Evolutionary conservation across 2,888 invertebrate species (phyloP).

Genomic region (Drosophila bunnanda): DNA sequence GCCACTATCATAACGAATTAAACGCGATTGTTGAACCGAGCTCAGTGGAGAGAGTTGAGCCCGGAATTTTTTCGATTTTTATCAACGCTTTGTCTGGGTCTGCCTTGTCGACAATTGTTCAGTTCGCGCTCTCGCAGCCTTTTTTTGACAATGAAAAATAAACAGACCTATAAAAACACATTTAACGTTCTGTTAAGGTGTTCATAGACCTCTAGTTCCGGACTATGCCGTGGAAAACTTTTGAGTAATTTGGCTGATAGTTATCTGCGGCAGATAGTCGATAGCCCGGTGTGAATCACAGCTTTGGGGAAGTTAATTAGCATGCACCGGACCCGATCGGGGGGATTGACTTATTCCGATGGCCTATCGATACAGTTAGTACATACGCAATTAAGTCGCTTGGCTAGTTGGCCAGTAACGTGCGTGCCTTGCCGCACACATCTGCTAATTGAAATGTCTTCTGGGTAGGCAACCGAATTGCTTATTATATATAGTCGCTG

Average conservation of each 20-base stretch:
- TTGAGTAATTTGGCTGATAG: slow-evolving; percentile 34
- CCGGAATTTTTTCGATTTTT: slow-evolving; percentile 46
- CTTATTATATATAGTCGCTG: slow-evolving; percentile 1
- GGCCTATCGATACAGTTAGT: slow-evolving; percentile 51
- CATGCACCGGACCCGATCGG: slow-evolving; percentile 50
- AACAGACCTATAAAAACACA: slow-evolving; percentile 36
- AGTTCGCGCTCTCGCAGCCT: slow-evolving; percentile 29
- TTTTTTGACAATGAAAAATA: slow-evolving; percentile 28
- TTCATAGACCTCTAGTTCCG: slow-evolving; percentile 60
- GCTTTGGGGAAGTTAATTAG: slow-evolving; percentile 72
- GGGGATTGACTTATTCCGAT: slow-evolving; percentile 51
- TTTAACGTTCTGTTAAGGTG: slow-evolving; percentile 46
- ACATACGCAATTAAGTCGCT: slow-evolving; percentile 32
- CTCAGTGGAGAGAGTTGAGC: slow-evolving; percentile 41
- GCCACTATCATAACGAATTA: slow-evolving; percentile 40
- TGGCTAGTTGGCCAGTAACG: slow-evolving; percentile 24
- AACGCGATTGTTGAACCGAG: slow-evolving; percentile 50
- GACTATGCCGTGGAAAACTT: slow-evolving; percentile 37
- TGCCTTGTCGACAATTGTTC: slow-evolving; percentile 41
- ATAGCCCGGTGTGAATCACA: slow-evolving; percentile 13
- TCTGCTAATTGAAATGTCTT: slow-evolving; percentile 36
- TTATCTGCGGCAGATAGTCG: slow-evolving; percentile 14
- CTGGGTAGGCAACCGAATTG: slow-evolving; percentile 25
- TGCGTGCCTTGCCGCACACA: slow-evolving; percentile 60
- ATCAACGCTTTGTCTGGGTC: slow-evolving; percentile 52